Percentiles rank a stretch among this genome's conserved stretches.
Conservation (phyloP, 2,888 invertebrate genomes). For the Dyspetes luteomarginatus region DNA sequence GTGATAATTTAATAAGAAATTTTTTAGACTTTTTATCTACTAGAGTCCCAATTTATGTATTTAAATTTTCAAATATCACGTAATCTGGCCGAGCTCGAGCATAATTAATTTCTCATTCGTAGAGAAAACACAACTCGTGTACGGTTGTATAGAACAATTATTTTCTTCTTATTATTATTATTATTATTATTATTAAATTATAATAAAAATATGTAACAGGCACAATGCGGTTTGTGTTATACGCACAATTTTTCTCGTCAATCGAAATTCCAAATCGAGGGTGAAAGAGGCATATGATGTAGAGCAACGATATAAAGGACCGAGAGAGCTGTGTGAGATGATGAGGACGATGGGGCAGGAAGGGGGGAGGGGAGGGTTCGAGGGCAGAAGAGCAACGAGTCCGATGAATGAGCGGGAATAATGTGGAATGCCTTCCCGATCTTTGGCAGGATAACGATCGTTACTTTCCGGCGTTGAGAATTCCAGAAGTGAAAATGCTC, state of each 20-base stretch:
- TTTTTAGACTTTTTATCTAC: no score
- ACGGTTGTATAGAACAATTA: no score
- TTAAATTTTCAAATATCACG: no score
- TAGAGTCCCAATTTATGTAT: no score
- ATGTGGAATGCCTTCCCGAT: conserved; percentile 53
- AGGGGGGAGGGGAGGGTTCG: neutral
- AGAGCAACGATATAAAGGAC: conserved; percentile 8
- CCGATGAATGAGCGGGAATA: conserved; percentile 51
- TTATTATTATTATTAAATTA: neutral
- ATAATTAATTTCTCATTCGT: no score
- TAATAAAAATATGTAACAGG: no score
- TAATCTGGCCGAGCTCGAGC: no score
- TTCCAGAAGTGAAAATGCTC: conserved; percentile 54
- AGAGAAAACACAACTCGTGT: no score
- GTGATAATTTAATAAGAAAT: no score
- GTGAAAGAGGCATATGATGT: neutral
- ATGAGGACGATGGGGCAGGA: no score
- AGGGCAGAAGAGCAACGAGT: neutral
- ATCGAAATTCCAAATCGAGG: neutral
- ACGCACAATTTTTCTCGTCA: neutral
- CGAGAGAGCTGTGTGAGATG: neutral
- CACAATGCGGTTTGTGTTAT: no score
- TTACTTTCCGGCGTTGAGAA: conserved; percentile 64
- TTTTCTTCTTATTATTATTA: no score
- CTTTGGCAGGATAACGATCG: conserved; percentile 62